phyloP scores from a whole-genome alignment of 2,888 invertebrate genomes.

The Ophion slaviceki region DNA sequence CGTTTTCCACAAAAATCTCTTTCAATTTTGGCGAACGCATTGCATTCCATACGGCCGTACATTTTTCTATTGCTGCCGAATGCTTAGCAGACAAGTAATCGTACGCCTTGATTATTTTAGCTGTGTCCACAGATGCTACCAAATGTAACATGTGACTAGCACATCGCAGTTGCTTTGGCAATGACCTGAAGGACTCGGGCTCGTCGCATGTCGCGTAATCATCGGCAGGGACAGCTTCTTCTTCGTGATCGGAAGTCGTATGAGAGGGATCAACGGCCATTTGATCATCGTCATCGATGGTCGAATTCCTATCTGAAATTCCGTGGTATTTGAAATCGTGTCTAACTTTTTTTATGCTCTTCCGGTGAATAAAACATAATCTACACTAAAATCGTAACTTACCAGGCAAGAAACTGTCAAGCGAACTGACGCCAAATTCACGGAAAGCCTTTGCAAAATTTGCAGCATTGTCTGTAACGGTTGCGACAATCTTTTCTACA shows the following conservation, averaged over 20 bases:
- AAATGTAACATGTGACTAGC: conserved; percentile 6
- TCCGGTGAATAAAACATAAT: conserved; percentile 1
- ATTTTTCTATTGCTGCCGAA: conserved; percentile 8
- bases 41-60: conserved; percentile 18
- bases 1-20: conserved; percentile 1
- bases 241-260: neutral
- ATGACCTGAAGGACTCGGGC: neutral
- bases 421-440: neutral
- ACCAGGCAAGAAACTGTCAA: conserved; percentile 15
- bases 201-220: neutral
- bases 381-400: neutral
- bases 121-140: conserved; percentile 23
- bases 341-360: neutral
- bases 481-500: conserved; percentile 56
- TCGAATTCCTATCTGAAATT: conserved; percentile 3
- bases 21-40: conserved; percentile 24
- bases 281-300: conserved; percentile 5
- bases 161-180: conserved; percentile 31
- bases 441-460: conserved; percentile 41
- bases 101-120: conserved; percentile 16
- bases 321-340: neutral
- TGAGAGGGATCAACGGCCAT: neutral
- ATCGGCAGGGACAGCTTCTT: neutral
- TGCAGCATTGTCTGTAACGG: conserved; percentile 64
- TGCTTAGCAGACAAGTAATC: neutral